Evolutionary conservation across 1,140 invertebrate genomes (phyloP), one percentile per base, ranked within the genome.

Genomic region (Caenorhabditis latens): DNA sequence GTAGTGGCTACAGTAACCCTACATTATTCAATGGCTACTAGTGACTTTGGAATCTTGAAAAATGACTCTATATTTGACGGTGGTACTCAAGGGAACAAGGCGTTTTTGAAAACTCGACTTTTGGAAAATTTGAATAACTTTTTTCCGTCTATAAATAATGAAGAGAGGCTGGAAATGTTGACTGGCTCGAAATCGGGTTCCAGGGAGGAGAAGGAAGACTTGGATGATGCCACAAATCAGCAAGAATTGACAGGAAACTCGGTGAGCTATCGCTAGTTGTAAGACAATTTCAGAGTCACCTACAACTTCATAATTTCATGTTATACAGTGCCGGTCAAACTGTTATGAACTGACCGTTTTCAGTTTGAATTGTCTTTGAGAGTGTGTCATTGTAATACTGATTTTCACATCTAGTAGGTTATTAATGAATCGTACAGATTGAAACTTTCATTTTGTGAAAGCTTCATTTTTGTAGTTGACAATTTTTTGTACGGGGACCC

Each of bases 121-220:
- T 24, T 85, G 24, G 65, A 79, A 9, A 85, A 85, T 58, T 46
- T 85, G 53, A 85, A 85, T 24, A 85, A 58, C 57, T 85, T 85
- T 58, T 85, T 75, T 48, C 63, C 63, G 0, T 55, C 53, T 57
- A 53, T 79, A 8, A 79, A 79, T n/a, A 75, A 58, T 57, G 67
- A 24, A 50, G 84, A 75, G 21, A 21, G 46, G 19, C 16, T 85
- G 32, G 84, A 85, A 58, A 85, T 85, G 63, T 32, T 85, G 46
- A 67, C 63, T 55, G 71, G n/a, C 21, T 16, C n/a, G 24, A 71
- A 71, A 32, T 53, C 71, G 2, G 40, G 14, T 11, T 58, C 55
- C 6, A 63, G n/a, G 14, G 24, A 21, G 16, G 13, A 84, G 43
- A 40, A 40, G 43, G 11, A 71, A 53, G n/a, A 53, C 0, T 43